These are phyloP conservation scores for Emberiza fucata DNA, from an alignment of 2,113 vertebrate species.

Conservation along the genomic window DNA sequence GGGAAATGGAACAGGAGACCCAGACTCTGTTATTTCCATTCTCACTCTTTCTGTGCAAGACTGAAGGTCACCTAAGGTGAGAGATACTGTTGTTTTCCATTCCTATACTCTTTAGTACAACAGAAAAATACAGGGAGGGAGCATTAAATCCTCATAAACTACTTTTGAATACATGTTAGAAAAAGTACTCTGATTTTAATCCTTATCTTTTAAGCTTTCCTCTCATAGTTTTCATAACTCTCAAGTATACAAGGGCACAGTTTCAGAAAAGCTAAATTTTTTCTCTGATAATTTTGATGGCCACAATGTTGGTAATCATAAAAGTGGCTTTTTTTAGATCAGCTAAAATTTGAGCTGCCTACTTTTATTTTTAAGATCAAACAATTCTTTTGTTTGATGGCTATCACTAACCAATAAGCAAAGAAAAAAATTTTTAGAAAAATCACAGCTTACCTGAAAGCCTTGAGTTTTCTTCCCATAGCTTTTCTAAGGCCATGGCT, in stretches of 20 bases:
- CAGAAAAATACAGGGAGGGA: not conserved
- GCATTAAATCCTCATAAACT: not conserved
- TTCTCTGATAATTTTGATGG: not conserved
- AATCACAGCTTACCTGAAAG: conserved; percentile 33
- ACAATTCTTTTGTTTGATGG: not conserved
- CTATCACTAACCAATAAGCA: not conserved
- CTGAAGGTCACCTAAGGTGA: not conserved
- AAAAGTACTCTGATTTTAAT: not conserved
- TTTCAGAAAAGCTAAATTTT: not conserved
- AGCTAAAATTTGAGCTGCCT: not conserved
- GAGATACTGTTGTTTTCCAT: not conserved
- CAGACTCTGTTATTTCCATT: not conserved
- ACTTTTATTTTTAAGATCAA: not conserved
- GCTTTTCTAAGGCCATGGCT: conserved; percentile 40
- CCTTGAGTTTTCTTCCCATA: conserved; percentile 43
- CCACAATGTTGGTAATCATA: not conserved
- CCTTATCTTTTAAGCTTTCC: not conserved
- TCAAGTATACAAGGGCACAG: not conserved
- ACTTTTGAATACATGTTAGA: not conserved
- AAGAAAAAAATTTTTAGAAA: not conserved
- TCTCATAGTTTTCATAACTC: not conserved
- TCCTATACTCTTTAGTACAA: not conserved
- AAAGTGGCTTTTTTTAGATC: not conserved
- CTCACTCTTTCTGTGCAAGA: not conserved
- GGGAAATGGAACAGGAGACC: not conserved